Percentiles rank a stretch among this genome's conserved stretches.
These are phyloP conservation scores for Gopherus evgoodei DNA, from an alignment of 2,113 vertebrate genomes.

Conservation along the genomic window DNA sequence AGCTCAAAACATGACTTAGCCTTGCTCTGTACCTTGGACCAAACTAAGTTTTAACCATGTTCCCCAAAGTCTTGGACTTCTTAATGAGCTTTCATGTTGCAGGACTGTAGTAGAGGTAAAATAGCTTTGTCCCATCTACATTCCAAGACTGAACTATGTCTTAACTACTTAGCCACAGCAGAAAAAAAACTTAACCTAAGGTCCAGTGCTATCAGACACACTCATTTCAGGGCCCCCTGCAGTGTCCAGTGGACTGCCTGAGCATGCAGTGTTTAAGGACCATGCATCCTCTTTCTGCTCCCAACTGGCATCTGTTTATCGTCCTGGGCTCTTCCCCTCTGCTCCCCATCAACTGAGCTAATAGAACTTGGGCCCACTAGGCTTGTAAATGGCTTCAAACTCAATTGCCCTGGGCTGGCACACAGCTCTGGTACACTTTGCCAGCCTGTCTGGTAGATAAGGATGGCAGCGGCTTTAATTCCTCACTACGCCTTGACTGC, in stretches of 20 bases:
- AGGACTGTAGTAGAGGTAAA: background rate
- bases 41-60: background rate
- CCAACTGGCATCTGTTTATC: background rate
- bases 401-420: slow-evolving; percentile 20
- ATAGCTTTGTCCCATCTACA: background rate
- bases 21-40: background rate
- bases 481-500: slow-evolving; percentile 43
- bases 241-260: fast-evolving
- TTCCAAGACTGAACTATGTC: background rate
- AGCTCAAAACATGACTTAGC: background rate
- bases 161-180: background rate
- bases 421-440: background rate
- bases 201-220: background rate
- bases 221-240: fast-evolving
- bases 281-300: background rate
- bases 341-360: slow-evolving; percentile 33
- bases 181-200: background rate
- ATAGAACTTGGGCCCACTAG: slow-evolving; percentile 33
- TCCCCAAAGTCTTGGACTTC: background rate
- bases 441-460: slow-evolving; percentile 43
- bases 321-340: background rate
- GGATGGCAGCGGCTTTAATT: slow-evolving; percentile 49
- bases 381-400: slow-evolving; percentile 29
- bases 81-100: background rate
- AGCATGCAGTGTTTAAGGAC: background rate